Evolutionary conservation across 2,113 vertebrate species (phyloP), one percentile per base, ranked within the genome.

Genomic region (Tragelaphus scriptus): DNA sequence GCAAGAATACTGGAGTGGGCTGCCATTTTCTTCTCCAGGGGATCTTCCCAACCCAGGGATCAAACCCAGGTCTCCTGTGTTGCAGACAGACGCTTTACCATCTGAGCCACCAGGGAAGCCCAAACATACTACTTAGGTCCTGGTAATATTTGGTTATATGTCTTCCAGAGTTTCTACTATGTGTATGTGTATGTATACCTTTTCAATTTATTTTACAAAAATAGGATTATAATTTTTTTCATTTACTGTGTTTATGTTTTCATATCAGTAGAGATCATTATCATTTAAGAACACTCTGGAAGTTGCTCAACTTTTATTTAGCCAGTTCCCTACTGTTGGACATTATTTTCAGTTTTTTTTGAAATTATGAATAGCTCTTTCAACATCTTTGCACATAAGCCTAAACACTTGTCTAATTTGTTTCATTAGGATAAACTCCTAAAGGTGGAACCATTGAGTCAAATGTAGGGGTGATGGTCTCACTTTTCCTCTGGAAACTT

Each of bases 201-300:
- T 89, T 90, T 79, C 17, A 86, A 58, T 40, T 94, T 65, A 32
- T 44, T 82, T 90, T 82, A 63, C 5, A 90, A 85, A 88, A 94
- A 59, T 47, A 82, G 28, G 15, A 23, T 92, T 77, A 5, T 26
- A 53, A 28, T 44, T 77, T 63, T 88, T 88, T 21, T 85, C 59
- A 44, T 91, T 80, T 91, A 80, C 58, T 87, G 15, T 93, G 21
- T 92, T 58, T 16, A 77, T 91, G 17, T 68, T 58, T 59, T 86
- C 5, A 8, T 85, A 47, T 53, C 10, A 59, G 19, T 96, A 90
- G 56, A 95, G 65, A 79, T 86, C 36, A 25, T 87, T 91, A 26
- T 88, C 77, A 88, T 97, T 85, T 82, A 94, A 95, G 30, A 85
- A 30, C 44, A 0, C 51, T 95, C 51, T 95, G 81, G 81, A 94